Evolutionary conservation across 2,888 invertebrate genomes (phyloP).

Genomic region (Ecliptopera silaceata): DNA sequence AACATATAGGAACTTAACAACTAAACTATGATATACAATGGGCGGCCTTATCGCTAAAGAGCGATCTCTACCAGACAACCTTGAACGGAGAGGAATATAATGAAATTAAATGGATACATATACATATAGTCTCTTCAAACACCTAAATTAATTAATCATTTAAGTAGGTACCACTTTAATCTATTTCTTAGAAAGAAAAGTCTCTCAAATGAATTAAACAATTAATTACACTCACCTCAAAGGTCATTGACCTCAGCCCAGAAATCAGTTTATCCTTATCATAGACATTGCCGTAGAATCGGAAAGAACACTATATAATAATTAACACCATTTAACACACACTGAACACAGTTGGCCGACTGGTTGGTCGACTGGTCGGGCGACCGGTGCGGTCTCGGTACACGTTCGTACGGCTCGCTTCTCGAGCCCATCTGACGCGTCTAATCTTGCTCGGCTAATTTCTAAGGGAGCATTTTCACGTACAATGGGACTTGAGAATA

Average conservation of each 20-base stretch:
- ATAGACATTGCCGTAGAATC: not conserved
- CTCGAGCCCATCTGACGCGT: constrained; percentile 22
- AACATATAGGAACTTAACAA: too few relatives aligned
- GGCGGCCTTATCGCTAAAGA: too few relatives aligned
- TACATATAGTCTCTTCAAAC: too few relatives aligned
- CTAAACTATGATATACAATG: too few relatives aligned
- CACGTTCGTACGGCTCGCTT: constrained; percentile 12
- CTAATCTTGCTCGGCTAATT: constrained; percentile 25
- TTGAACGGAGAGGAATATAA: too few relatives aligned
- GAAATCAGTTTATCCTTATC: not conserved
- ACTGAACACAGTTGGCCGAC: constrained; percentile 23
- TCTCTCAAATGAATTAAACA: not conserved
- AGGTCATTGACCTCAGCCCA: not conserved
- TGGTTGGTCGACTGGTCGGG: constrained; percentile 17
- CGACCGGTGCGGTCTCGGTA: constrained; percentile 3
- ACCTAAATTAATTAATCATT: too few relatives aligned
- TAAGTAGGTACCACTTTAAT: too few relatives aligned
- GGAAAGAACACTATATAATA: too few relatives aligned
- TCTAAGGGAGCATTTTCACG: constrained; percentile 12
- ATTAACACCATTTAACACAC: constrained; percentile 5
- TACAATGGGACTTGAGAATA: constrained; percentile 1
- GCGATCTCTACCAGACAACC: too few relatives aligned
- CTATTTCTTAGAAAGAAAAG: too few relatives aligned
- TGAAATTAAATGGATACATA: too few relatives aligned
- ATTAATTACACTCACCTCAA: not conserved